Evolutionary conservation across 1,140 invertebrate genomes (phyloP).

Genomic region (Armadillidium nasatum): DNA sequence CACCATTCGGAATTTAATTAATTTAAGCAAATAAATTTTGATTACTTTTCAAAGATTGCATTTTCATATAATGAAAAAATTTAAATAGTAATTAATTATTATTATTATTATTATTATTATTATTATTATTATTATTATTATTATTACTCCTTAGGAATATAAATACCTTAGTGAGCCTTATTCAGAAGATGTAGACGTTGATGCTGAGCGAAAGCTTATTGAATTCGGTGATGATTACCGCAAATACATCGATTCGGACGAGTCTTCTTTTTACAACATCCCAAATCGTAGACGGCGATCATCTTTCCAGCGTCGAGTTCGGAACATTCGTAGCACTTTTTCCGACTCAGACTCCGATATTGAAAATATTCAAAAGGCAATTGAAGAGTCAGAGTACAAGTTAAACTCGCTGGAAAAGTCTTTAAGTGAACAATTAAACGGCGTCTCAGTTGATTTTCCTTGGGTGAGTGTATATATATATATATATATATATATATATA

Average conservation of each 20-base stretch:
- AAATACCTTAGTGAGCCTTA: constrained; percentile 87
- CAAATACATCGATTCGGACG: constrained; percentile 64
- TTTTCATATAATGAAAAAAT: too few species aligned
- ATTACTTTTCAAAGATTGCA: too few species aligned
- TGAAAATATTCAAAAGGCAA: constrained; percentile 58
- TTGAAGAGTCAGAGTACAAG: constrained; percentile 49
- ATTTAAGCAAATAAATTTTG: too few species aligned
- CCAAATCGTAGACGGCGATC: constrained; percentile 35
- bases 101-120: too few species aligned
- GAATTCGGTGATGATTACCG: constrained; percentile 89
- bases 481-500: too few species aligned
- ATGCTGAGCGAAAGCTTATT: constrained; percentile 69
- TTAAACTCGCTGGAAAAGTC: neutral
- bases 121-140: too few species aligned
- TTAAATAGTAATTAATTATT: too few species aligned
- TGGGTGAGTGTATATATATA: too few species aligned
- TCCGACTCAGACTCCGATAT: constrained; percentile 62
- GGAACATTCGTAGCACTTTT: constrained; percentile 28
- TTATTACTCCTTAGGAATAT: constrained; percentile 56
- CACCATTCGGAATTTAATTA: too few species aligned
- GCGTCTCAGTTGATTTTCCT: too few species aligned
- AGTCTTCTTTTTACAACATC: constrained; percentile 41
- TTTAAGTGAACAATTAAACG: too few species aligned
- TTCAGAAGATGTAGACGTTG: constrained; percentile 76
- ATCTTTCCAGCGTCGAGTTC: constrained; percentile 38